A percentile compares a stretch with the other conserved stretches of the same genome.
phyloP scores from a whole-genome alignment of 2,113 vertebrate species.

The Nycticebus coucang region DNA sequence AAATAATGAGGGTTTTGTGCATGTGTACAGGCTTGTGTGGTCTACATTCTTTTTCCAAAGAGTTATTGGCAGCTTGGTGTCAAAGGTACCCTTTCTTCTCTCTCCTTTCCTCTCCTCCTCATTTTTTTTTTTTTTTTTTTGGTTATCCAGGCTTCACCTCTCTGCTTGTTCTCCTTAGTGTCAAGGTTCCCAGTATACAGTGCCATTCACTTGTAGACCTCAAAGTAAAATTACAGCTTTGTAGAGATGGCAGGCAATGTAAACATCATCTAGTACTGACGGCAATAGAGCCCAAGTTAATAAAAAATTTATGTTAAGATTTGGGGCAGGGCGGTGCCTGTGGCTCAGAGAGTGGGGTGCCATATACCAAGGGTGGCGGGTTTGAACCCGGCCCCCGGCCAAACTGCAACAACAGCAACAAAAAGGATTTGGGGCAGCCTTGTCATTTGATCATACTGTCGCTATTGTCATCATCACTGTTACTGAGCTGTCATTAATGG shows the following conservation, averaged over 20 bases:
- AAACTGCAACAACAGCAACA: no score
- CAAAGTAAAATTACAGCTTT: neutral
- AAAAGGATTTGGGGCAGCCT: neutral
- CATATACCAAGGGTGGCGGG: no score
- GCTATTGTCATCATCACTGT: neutral
- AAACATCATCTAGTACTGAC: neutral
- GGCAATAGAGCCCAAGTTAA: neutral
- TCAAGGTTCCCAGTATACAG: neutral
- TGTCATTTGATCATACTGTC: neutral
- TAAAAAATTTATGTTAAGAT: neutral
- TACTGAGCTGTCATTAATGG: neutral
- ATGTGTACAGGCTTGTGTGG: neutral
- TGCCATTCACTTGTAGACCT: neutral
- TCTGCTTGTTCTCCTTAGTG: neutral
- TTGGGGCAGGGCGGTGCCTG: neutral
- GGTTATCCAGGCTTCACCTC: neutral
- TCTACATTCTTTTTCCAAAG: neutral
- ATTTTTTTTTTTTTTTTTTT: neutral
- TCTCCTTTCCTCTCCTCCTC: neutral
- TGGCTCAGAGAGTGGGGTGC: no score
- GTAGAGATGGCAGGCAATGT: neutral
- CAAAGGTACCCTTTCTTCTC: neutral
- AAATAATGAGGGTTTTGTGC: constrained; percentile 13
- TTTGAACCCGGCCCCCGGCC: no score
- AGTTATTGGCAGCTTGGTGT: constrained; percentile 2